Percentiles rank a stretch among this genome's conserved stretches.
Evolutionary conservation across 1,140 invertebrate genomes (phyloP).

Genomic region (Trachelipus rathkii): DNA sequence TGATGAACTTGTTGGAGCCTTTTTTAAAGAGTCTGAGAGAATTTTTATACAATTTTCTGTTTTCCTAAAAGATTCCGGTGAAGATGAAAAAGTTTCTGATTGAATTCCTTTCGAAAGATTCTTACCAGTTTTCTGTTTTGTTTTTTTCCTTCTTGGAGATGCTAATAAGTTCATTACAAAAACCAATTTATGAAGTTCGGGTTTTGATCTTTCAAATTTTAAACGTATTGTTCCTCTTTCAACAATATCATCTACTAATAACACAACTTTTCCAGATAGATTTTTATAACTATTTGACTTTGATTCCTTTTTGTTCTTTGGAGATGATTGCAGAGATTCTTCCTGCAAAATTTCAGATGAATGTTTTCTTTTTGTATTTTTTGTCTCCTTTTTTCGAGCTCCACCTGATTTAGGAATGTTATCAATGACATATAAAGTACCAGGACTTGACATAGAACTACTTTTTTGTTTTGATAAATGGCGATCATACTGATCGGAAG

Average conservation of each 20-base stretch:
- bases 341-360: no score
- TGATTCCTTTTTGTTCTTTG: background rate
- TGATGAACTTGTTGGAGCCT: background rate
- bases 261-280: background rate
- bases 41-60: no score
- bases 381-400: background rate
- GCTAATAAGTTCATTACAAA: background rate
- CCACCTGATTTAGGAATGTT: background rate
- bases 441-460: slow-evolving; percentile 1
- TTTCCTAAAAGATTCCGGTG: background rate
- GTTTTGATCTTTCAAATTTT: background rate
- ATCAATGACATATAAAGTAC: background rate
- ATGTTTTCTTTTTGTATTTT: background rate
- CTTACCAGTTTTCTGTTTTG: background rate
- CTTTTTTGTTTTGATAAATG: background rate
- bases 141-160: background rate
- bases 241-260: background rate
- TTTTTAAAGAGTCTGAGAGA: background rate
- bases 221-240: background rate
- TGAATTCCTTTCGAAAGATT: background rate
- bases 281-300: background rate
- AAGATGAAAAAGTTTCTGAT: background rate
- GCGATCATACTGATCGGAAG: no score
- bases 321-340: no score
- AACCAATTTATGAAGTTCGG: no score